A percentile compares a stretch with the other conserved stretches of the same genome.
Conservation (phyloP, 2,888 invertebrate species). For the Monochamus alternatus region DNA sequence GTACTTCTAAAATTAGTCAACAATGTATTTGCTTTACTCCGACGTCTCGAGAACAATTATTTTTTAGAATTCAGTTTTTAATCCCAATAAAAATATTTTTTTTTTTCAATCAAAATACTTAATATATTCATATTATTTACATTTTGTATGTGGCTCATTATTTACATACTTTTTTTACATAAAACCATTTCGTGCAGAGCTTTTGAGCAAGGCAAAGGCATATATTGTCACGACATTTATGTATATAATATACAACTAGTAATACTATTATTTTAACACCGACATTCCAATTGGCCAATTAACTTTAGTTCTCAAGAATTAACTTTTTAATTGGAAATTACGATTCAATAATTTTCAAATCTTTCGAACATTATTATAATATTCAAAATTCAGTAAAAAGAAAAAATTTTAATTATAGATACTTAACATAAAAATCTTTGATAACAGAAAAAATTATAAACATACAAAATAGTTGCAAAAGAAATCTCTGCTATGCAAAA, state of each 20-base stretch:
- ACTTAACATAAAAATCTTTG: background rate
- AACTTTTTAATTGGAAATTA: background rate
- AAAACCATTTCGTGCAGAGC: slow-evolving; percentile 40
- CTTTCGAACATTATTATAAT: background rate
- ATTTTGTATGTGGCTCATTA: slow-evolving; percentile 35
- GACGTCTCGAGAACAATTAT: slow-evolving; percentile 16
- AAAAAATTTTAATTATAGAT: background rate
- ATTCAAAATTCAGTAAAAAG: background rate
- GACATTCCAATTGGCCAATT: background rate
- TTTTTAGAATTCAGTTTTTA: background rate
- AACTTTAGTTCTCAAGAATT: background rate
- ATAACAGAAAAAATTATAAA: background rate
- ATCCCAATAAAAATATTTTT: slow-evolving; percentile 37
- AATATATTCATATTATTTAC: slow-evolving; percentile 42
- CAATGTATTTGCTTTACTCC: slow-evolving; percentile 44
- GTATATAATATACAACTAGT: slow-evolving; percentile 13
- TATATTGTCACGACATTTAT: slow-evolving; percentile 22
- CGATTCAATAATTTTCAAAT: too few species aligned
- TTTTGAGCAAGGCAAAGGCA: slow-evolving; percentile 33
- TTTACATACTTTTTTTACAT: slow-evolving; percentile 43
- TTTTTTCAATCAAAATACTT: slow-evolving; percentile 40
- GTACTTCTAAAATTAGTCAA: slow-evolving; percentile 53
- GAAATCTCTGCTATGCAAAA: slow-evolving; percentile 35
- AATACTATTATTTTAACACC: background rate
- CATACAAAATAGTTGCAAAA: background rate